Conservation (phyloP, 2,888 invertebrate species). For the Heliconius ethilla region DNA sequence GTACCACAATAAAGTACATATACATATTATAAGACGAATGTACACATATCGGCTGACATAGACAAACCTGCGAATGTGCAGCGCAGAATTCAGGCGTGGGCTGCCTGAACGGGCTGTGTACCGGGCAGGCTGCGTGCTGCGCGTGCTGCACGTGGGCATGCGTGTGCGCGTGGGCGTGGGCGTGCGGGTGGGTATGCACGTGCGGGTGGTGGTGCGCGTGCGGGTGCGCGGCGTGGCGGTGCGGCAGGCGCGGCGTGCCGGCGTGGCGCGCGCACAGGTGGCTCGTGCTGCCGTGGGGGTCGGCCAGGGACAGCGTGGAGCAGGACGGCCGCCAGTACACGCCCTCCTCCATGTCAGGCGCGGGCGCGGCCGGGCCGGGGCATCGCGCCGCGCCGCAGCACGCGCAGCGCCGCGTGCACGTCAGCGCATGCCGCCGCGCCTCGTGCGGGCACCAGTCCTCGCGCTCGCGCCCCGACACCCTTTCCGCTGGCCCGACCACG, state of each 20-base stretch:
- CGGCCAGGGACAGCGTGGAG: slow-evolving; percentile 77
- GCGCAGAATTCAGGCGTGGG: slow-evolving; percentile 78
- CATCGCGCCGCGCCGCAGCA: slow-evolving; percentile 81
- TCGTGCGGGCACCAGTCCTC: slow-evolving; percentile 81
- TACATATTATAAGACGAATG: neutral
- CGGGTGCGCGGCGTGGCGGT: slow-evolving; percentile 68
- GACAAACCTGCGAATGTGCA: slow-evolving; percentile 74
- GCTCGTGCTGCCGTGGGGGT: slow-evolving; percentile 76
- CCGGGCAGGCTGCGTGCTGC: slow-evolving; percentile 83
- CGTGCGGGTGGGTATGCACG: slow-evolving; percentile 70
- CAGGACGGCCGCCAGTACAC: slow-evolving; percentile 79
- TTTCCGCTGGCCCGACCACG: slow-evolving; percentile 65
- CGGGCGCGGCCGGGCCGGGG: slow-evolving; percentile 49
- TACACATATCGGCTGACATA: neutral
- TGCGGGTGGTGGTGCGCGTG: slow-evolving; percentile 76
- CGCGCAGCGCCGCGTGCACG: slow-evolving; percentile 79
- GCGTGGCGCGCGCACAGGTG: slow-evolving; percentile 77
- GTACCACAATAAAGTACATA: neutral
- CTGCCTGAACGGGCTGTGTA: slow-evolving; percentile 88
- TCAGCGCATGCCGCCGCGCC: slow-evolving; percentile 80
- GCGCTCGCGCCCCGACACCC: slow-evolving; percentile 81
- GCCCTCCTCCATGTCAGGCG: slow-evolving; percentile 79
- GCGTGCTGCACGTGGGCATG: slow-evolving; percentile 62
- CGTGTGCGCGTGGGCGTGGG: slow-evolving; percentile 70
- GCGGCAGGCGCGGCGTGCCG: slow-evolving; percentile 68